These are phyloP conservation scores for Acromyrmex echinatior DNA, from an alignment of 1,140 invertebrate genomes.

Conservation along the genomic window DNA sequence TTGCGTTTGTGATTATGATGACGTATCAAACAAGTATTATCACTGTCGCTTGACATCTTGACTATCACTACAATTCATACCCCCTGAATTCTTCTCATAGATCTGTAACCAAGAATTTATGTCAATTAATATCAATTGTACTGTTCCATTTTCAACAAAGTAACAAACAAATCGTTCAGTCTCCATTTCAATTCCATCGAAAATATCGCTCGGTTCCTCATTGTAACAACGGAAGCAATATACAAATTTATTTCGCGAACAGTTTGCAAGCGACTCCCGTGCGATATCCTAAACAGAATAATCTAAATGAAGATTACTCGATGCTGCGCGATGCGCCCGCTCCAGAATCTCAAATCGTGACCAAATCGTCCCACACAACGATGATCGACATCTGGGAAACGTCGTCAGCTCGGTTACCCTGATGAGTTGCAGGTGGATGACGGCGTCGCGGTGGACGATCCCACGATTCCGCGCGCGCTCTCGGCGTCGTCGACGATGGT, in stretches of 20 bases:
- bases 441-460: background rate
- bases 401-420: no score
- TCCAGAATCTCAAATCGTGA: background rate
- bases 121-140: background rate
- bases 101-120: conserved; percentile 14
- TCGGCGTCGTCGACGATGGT: background rate
- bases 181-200: background rate
- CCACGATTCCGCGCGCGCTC: background rate
- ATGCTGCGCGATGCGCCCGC: background rate
- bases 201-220: no score
- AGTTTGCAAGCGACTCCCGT: background rate
- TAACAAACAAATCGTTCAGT: background rate
- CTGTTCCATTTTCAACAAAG: background rate
- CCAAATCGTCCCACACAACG: background rate
- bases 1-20: conserved; percentile 67
- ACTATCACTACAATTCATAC: conserved; percentile 66
- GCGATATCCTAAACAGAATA: no score
- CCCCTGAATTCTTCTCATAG: conserved; percentile 23
- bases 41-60: conserved; percentile 83
- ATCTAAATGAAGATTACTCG: background rate
- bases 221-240: no score
- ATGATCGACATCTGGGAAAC: background rate
- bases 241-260: no score
- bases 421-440: background rate
- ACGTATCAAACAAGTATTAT: conserved; percentile 69